Percentiles rank a stretch among this genome's conserved stretches.
These are phyloP conservation scores for Syngnathus acus DNA, from an alignment of 2,797 vertebrate species.

Conservation along the genomic window DNA sequence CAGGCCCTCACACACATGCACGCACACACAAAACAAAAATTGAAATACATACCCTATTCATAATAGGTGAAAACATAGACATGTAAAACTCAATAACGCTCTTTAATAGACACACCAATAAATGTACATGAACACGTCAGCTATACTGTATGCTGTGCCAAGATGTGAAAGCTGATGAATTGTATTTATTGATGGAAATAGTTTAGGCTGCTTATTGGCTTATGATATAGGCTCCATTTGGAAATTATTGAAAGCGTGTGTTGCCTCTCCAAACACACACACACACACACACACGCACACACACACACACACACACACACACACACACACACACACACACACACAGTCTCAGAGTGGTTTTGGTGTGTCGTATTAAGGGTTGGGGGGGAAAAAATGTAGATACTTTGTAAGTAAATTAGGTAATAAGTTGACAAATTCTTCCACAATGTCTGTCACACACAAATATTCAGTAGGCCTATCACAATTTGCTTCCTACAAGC, in stretches of 20 bases:
- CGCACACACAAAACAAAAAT: slow-evolving; percentile 37
- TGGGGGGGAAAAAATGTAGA: too few relatives aligned
- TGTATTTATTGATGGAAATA: not conserved
- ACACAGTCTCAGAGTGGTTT: too few relatives aligned
- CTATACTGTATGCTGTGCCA: not conserved
- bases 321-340: too few relatives aligned
- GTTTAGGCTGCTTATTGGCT: too few relatives aligned
- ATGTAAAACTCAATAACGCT: slow-evolving; percentile 9
- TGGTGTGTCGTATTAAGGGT: too few relatives aligned
- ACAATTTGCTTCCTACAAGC: slow-evolving; percentile 34
- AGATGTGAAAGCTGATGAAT: not conserved
- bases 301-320: too few relatives aligned
- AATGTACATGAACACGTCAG: not conserved
- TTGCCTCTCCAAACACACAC: too few relatives aligned
- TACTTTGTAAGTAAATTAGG: too few relatives aligned
- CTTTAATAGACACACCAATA: not conserved
- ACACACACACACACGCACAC: too few relatives aligned
- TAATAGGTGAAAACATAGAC: slow-evolving; percentile 5
- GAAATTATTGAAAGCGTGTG: too few relatives aligned
- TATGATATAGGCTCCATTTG: too few relatives aligned
- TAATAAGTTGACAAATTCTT: not conserved
- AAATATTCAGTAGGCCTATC: not conserved
- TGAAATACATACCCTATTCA: not conserved
- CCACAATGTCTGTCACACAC: not conserved
- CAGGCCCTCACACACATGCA: slow-evolving; percentile 52